Evolutionary conservation across 1,140 invertebrate species (phyloP).

Genomic region (Metopolophium dirhodum): DNA sequence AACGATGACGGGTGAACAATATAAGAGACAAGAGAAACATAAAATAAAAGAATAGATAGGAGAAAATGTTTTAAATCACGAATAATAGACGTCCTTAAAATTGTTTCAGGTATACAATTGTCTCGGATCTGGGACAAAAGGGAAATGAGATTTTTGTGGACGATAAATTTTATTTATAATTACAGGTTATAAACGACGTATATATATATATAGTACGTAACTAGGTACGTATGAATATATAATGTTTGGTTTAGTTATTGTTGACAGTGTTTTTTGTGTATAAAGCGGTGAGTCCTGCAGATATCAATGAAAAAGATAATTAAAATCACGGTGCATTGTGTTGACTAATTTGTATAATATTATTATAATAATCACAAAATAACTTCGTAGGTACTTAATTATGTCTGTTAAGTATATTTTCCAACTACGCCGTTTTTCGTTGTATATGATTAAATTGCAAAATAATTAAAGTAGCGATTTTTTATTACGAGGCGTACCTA

Average conservation of each 20-base stretch:
- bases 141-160: slow-evolving; percentile 38
- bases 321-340: not conserved
- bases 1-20: slow-evolving; percentile 21
- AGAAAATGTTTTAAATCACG: slow-evolving; percentile 29
- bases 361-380: not conserved
- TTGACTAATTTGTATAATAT: not conserved
- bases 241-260: not conserved
- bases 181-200: slow-evolving; percentile 4
- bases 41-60: slow-evolving; percentile 35
- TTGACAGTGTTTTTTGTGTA: not conserved
- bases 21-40: slow-evolving; percentile 16
- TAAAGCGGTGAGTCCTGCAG: not conserved
- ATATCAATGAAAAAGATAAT: slow-evolving; percentile 1
- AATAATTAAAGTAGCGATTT: not conserved
- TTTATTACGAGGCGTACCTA: not conserved
- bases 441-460: not conserved
- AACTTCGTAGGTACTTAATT: not conserved
- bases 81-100: slow-evolving; percentile 44
- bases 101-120: slow-evolving; percentile 31
- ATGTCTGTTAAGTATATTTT: not conserved
- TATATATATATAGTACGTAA: not conserved
- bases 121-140: slow-evolving; percentile 1
- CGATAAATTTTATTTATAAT: slow-evolving; percentile 31
- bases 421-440: not conserved
- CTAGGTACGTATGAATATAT: not conserved